Percentiles rank a stretch among this genome's conserved stretches.
phyloP scores from a whole-genome alignment of 1,140 invertebrate species.

The Linepithema humile region DNA sequence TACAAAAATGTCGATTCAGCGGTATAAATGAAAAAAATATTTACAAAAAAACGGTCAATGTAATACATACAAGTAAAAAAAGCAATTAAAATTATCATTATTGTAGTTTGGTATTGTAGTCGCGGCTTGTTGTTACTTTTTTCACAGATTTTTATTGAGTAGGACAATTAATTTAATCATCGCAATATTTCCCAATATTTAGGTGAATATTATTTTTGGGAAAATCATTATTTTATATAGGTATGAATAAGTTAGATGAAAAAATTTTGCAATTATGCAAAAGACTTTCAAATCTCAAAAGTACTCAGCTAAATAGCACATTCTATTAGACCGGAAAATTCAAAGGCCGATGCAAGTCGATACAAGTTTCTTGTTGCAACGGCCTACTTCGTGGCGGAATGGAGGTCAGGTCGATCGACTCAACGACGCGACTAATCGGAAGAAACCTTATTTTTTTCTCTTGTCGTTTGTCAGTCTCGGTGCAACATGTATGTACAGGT shows the following conservation, averaged over 20 bases:
- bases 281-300: slow-evolving; percentile 51
- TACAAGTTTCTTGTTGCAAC: slow-evolving; percentile 55
- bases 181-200: neutral
- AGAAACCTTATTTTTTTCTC: slow-evolving; percentile 26
- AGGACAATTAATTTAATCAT: neutral
- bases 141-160: neutral
- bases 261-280: neutral
- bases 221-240: no score
- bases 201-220: neutral
- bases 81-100: neutral
- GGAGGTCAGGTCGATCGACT: slow-evolving; percentile 53
- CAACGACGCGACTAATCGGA: slow-evolving; percentile 63
- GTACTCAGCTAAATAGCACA: slow-evolving; percentile 52
- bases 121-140: neutral
- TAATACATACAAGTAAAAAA: neutral
- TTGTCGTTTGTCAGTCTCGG: neutral
- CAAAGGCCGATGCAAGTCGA: slow-evolving; percentile 62
- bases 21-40: neutral
- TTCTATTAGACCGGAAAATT: slow-evolving; percentile 68
- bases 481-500: neutral
- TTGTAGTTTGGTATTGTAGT: neutral
- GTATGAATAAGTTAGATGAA: neutral
- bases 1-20: neutral
- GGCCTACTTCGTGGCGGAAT: slow-evolving; percentile 57
- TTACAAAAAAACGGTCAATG: neutral